Evolutionary conservation across 2,888 invertebrate genomes (phyloP).

Genomic region (Hypomecis atomaria): DNA sequence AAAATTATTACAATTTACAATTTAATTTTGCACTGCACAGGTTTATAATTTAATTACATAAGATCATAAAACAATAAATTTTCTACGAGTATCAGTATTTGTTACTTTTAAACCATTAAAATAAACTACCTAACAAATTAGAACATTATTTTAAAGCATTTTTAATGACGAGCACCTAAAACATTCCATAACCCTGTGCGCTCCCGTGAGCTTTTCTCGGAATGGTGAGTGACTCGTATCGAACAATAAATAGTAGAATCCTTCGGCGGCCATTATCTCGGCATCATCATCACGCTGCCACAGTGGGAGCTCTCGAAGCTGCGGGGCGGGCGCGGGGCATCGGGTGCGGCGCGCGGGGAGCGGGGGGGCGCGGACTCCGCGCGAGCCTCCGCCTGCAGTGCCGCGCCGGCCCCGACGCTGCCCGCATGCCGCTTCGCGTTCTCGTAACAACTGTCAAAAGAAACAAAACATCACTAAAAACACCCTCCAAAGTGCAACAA

Average conservation of each 20-base stretch:
- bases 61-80: too few relatives aligned
- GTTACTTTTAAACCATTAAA: too few relatives aligned
- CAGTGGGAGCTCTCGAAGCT: conserved; percentile 78
- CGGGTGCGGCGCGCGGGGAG: conserved; percentile 56
- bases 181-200: conserved; percentile 44
- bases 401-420: conserved; percentile 73
- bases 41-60: too few relatives aligned
- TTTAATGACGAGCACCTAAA: conserved; percentile 19
- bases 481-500: conserved; percentile 60
- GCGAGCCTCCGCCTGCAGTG: conserved; percentile 79
- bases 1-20: too few relatives aligned
- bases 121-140: too few relatives aligned
- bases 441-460: conserved; percentile 55
- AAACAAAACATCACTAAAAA: conserved; percentile 72
- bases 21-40: too few relatives aligned
- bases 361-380: conserved; percentile 70
- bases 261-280: conserved; percentile 80
- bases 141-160: background rate
- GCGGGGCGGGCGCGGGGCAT: conserved; percentile 73
- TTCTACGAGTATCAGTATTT: too few relatives aligned
- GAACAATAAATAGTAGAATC: conserved; percentile 82
- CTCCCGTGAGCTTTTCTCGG: conserved; percentile 58
- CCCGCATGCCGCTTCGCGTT: conserved; percentile 66
- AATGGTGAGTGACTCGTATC: conserved; percentile 69
- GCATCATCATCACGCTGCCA: conserved; percentile 79